Evolutionary conservation across 1,140 invertebrate genomes (phyloP).

Genomic region (Drosophila fuyamai): DNA sequence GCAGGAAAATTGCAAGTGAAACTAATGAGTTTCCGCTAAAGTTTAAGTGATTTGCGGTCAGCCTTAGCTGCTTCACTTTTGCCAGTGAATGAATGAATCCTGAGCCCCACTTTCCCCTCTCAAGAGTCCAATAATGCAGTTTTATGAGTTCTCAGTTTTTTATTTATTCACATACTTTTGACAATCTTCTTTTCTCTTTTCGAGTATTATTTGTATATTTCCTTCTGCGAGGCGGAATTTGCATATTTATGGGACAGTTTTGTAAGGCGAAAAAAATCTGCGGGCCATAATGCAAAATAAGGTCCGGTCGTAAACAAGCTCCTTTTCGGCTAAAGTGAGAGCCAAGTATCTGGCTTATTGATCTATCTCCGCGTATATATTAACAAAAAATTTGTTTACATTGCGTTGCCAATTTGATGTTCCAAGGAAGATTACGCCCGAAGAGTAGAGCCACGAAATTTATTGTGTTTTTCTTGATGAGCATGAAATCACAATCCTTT

Average conservation of each 20-base stretch:
- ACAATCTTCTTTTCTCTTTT: constrained; percentile 17
- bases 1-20: constrained; percentile 34
- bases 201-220: constrained; percentile 40
- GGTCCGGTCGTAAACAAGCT: constrained; percentile 57
- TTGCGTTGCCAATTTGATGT: constrained; percentile 65
- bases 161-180: constrained; percentile 51
- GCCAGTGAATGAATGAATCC: constrained; percentile 9
- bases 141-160: constrained; percentile 57
- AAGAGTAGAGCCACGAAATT: constrained; percentile 53
- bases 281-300: constrained; percentile 63
- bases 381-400: constrained; percentile 67
- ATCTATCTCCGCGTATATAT: constrained; percentile 50
- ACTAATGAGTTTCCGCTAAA: constrained; percentile 72
- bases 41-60: constrained; percentile 69
- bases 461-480: constrained; percentile 55
- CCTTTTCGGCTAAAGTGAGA: constrained; percentile 23
- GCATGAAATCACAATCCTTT: constrained; percentile 56
- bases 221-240: constrained; percentile 56
- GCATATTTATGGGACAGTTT: constrained; percentile 79
- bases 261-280: constrained; percentile 72
- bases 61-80: constrained; percentile 20
- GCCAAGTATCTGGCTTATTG: constrained; percentile 70
- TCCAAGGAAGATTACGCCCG: constrained; percentile 32
- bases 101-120: constrained; percentile 20
- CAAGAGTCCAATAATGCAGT: constrained; percentile 58